Evolutionary conservation across 1,140 invertebrate genomes (phyloP).

Genomic region (Delia radicum): DNA sequence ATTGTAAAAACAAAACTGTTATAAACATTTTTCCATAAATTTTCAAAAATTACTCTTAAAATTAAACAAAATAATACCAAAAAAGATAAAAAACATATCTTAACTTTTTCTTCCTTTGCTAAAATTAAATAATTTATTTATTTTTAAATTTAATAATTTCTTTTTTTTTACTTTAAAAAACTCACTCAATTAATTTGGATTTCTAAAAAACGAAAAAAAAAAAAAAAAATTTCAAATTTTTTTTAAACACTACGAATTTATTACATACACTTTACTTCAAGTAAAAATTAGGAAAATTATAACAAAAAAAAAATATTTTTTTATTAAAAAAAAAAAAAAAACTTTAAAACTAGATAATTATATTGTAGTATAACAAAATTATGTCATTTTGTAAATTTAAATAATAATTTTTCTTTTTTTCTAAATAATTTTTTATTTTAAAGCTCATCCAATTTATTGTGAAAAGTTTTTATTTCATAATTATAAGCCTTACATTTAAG

Average conservation of each 20-base stretch:
- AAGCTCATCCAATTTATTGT: too few relatives aligned
- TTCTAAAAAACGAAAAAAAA: background rate
- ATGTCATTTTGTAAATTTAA: background rate
- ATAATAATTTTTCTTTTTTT: too few relatives aligned
- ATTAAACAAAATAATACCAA: background rate
- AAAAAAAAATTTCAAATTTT: background rate
- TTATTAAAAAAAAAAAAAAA: background rate
- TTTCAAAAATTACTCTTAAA: background rate
- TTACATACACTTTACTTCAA: constrained; percentile 6
- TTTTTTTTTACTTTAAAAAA: too few relatives aligned
- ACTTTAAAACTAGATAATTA: background rate
- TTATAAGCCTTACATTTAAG: too few relatives aligned
- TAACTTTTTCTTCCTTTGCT: too few relatives aligned
- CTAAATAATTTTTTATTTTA: too few relatives aligned
- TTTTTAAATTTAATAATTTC: background rate
- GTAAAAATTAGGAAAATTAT: background rate
- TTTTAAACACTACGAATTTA: constrained; percentile 3
- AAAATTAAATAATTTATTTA: too few relatives aligned
- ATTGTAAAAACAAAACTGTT: background rate
- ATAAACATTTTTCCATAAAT: background rate
- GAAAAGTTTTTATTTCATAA: too few relatives aligned
- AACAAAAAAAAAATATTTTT: background rate
- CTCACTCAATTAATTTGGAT: too few relatives aligned
- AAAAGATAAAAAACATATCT: background rate
- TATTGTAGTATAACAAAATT: background rate